Conservation (phyloP, 1,140 invertebrate species). For the Ips typographus region DNA sequence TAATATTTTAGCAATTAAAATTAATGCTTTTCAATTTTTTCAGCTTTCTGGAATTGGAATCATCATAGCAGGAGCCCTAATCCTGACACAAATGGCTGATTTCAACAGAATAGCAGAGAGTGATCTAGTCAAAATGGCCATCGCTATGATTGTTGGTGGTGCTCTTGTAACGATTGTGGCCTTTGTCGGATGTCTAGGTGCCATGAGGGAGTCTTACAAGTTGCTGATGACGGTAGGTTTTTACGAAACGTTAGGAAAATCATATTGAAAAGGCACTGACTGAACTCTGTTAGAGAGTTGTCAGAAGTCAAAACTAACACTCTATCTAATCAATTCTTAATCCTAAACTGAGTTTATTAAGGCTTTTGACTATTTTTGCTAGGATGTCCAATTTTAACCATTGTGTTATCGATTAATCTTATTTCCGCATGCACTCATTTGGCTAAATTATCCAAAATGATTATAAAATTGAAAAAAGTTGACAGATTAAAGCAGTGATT, state of each 20-base stretch:
- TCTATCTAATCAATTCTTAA: too few species aligned
- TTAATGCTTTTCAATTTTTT: slow-evolving; percentile 28
- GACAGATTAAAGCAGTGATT: too few species aligned
- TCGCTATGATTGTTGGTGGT: slow-evolving; percentile 67
- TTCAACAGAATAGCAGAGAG: slow-evolving; percentile 61
- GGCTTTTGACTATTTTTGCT: too few species aligned
- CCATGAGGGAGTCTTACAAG: slow-evolving; percentile 66
- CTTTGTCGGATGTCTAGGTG: slow-evolving; percentile 72
- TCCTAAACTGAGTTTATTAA: too few species aligned
- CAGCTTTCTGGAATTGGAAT: slow-evolving; percentile 63
- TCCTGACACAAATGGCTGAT: slow-evolving; percentile 57
- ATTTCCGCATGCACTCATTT: too few species aligned
- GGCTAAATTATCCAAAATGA: too few species aligned
- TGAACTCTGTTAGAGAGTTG: too few species aligned
- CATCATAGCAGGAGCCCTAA: slow-evolving; percentile 58
- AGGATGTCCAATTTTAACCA: too few species aligned
- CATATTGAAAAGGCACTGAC: background rate
- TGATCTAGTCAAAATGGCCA: slow-evolving; percentile 59
- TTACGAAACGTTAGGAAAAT: background rate
- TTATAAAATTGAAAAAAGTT: too few species aligned
- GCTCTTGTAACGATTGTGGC: slow-evolving; percentile 67
- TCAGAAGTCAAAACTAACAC: too few species aligned
- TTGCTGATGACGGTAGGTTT: slow-evolving; percentile 64
- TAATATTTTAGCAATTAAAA: too few species aligned
- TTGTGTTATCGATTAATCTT: too few species aligned